Evolutionary conservation across 2,888 invertebrate species (phyloP), one percentile per base, ranked within the genome.

Genomic region (Antheraea yamamai): DNA sequence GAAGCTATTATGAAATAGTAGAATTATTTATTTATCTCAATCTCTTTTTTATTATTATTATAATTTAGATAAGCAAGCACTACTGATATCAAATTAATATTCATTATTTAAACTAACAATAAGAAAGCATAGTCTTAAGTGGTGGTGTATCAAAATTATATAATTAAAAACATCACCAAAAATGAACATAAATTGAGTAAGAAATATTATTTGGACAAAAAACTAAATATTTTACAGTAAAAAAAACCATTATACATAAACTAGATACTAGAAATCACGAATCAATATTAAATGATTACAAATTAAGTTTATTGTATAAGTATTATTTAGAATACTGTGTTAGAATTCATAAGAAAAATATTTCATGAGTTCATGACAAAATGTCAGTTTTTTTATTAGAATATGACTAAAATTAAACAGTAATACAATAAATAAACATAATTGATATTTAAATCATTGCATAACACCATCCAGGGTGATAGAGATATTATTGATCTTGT

Each of bases 401-500:
- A 12, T 47, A 12, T 47, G 2, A 47, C 47, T 47, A 47, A 47
- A 30, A 30, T 30, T 30, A 20, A 14, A 4, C 30, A 26, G 26
- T 66, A 66, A 78, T 71, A 72, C 64, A 26, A 66, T 66, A 66
- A 78, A 73, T 72, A 73, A 73, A 73, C 70, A 73, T 70, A 73
- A 52, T 55, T 47, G 52, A 66, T 72, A 39, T 74, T 23, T 58
- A 80, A 83, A 83, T 83, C 84, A 87, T 93, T 93, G 95, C 94
- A 94, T 95, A 94, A 94, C 84, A 83, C 89, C 85, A 82, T 94
- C 92, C 93, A 83, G 79, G 84, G 85, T 87, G 83, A 89, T 88
- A 87, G 90, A 93, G 92, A 92, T 91, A 88, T 91, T 94, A 94
- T 95, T 94, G 94, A 94, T 94, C 92, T 91, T 91, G 81, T 85